Base-by-base conservation (phyloP, 2,113 vertebrate species). In the Apteryx owenii region DNA sequence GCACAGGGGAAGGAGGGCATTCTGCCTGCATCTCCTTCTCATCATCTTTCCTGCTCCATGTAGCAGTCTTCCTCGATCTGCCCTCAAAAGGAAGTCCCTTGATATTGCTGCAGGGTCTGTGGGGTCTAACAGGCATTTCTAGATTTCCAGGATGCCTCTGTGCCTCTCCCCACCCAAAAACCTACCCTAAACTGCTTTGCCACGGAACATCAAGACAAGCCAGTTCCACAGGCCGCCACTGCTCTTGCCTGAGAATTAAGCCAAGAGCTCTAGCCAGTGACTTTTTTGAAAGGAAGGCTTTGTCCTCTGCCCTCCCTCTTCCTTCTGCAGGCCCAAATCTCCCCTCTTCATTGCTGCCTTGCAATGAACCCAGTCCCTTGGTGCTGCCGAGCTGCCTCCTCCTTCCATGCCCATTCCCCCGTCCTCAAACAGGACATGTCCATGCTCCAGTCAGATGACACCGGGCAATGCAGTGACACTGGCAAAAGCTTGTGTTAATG, bases 71-170 rank as follows among this genome's bases (percentile, higher is more conserved):
- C 38, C 44, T 71, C 60, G 1, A 29, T 33, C 80, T 42, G 78
- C 65, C 42, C 53, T 38, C 53, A 12, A 8, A 72, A 0, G 0
- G 10, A 72, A 53, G 38, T 72, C 64, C 31, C 38, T 89, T 64
- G 3, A 23, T 68, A 1, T 61, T 33, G 93, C 91, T 85, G 83
- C 69, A 70, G 88, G 92, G 46, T 62, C 93, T 58, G 56, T 0
- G 19, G 93, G 90, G 88, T 92, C 94, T 75, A 91, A 94, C 94
- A 87, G 92, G 95, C 73, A 28, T 76, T 96, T 96, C 95, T 76
- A 65, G 94, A 95, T 96, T 91, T 79, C 94, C 95, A 69, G 73
- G 69, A 80, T 94, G 94, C 77, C 64, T 93, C 53, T 11, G 2
- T 77, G 68, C 61, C 48, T 89, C 70, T 96, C 89, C 81, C 87